Base-by-base conservation (phyloP, 2,113 vertebrate species). In the western clawed frog (Xenopus tropicalis) region DNA sequence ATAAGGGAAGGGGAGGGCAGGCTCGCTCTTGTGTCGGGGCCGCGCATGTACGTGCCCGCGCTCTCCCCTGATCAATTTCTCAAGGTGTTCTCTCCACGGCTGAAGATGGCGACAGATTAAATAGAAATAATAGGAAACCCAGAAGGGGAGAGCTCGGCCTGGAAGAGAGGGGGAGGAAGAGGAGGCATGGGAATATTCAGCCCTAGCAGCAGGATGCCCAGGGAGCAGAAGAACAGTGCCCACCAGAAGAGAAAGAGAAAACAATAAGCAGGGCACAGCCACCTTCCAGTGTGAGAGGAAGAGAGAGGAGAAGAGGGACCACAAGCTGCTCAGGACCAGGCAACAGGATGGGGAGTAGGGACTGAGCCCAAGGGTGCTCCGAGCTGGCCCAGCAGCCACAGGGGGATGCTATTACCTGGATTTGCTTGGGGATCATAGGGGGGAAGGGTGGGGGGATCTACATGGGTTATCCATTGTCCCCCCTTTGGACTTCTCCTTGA, bases 51-150 rank as follows among this genome's bases (percentile, higher is more conserved):
- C 20, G 66, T 80, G 29, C 81, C 66, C 75, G 46, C 72, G 73
- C 80, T 79, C 81, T 85, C 77, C 84, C 80, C 79, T 84, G 79
- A 83, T 77, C 83, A 78, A 83, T 83, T 84, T 85, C 86, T 89
- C 87, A 88, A 90, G 88, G 90, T 89, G 88, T 88, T 88, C 85
- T 86, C 86, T 74, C 85, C 82, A 82, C 86, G 82, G 87, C 86
- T 80, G 89, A 92, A 91, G 90, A 92, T 92, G 90, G 90, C 90
- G 90, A 90, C 89, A 85, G 87, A 82, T 78, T 91, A 84, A 88
- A 85, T 76, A 69, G 73, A 56, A 76, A 68, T 29, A 61, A 61
- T 7, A 62, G 65, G 57, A 61, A 67, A 14, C 64, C 52, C 72
- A 67, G 77, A 83, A 86, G 84, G 83, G 80, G 81, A 76, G 78